Base-by-base conservation (phyloP, 53 echinoderm and acorn worm species). In the Arbacia lixula region DNA sequence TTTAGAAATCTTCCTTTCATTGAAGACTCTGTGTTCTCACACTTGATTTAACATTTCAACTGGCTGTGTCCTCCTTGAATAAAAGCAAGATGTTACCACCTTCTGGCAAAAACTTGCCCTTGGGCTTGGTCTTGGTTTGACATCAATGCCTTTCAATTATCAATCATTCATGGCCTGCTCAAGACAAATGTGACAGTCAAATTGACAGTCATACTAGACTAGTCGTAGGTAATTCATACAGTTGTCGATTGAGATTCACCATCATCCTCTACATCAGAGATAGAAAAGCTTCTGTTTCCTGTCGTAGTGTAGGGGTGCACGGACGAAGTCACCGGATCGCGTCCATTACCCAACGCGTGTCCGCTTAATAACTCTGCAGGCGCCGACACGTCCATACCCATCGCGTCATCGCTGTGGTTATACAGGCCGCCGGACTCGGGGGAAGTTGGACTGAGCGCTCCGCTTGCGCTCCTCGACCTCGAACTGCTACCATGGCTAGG, bases 251-350 rank as follows among this genome's bases (percentile, higher is more conserved):
- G 38, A 24, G 75, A 75, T 75, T 38, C 60, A 24, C 39, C 79
- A 78, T 60, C 60, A 60, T 78, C 79, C 16, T 78, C 79, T 3
- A 78, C 79, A 78, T 78, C 79, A 3, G 79, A 78, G 9, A 78
- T 78, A 0, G 79, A 78, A 26, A 78, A 78, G 79, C 60, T 78
- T 19, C 79, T 78, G n/a, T 57, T 78, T 5, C 58, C 79, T 39
- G 79, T 41, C 6, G 39, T 60, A 4, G 38, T 60, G 79, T 57
- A 57, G 12, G 60, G 38, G 40, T 60, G 36, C 79, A 60, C 58
- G 42, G 38, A 60, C 24, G 60, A 8, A 14, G 36, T 40, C 25
- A 39, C 41, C 17, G 28, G 12, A 10, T n/a, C 53, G 31, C 54
- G 75, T 40, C 79, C 60, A 53, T 38, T 38, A 10, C 34, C 75